Conservation (phyloP, 1,140 invertebrate genomes). For the Camponotus vicinus region DNA sequence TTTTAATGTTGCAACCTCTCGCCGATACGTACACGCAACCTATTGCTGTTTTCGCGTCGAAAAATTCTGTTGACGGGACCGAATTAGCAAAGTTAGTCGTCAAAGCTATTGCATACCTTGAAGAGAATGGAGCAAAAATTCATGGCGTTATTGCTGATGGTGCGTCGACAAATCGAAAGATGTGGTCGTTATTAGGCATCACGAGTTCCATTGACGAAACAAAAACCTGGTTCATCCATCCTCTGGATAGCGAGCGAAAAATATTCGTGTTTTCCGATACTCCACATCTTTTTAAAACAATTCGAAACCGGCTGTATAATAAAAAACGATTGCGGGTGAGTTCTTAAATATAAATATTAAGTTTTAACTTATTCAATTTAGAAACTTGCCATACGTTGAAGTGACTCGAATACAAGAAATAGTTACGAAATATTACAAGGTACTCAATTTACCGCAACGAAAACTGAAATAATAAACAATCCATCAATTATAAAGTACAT, state of each 20-base stretch:
- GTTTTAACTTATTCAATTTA: too few species aligned
- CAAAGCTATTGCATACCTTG: not conserved
- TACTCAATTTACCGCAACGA: too few species aligned
- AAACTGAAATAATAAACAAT: too few species aligned
- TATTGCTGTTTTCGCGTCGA: not conserved
- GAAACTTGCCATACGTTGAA: too few species aligned
- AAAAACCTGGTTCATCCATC: too few species aligned
- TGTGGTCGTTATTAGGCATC: not conserved
- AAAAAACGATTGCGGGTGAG: not conserved
- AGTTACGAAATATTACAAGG: too few species aligned
- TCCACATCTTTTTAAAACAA: not conserved
- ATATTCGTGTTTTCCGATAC: not conserved
- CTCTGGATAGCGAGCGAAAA: not conserved
- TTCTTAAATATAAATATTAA: too few species aligned
- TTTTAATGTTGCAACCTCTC: not conserved
- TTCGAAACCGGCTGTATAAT: not conserved
- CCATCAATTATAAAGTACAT: too few species aligned
- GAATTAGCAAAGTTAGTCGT: not conserved
- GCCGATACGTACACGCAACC: not conserved
- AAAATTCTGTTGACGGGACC: not conserved
- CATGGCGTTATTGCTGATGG: not conserved
- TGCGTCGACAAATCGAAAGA: not conserved
- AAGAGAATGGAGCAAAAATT: not conserved
- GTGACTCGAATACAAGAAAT: too few species aligned
- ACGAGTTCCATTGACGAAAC: too few species aligned